These are phyloP conservation scores for Xiphias gladius DNA, from an alignment of 2,113 vertebrate species.

Conservation along the genomic window DNA sequence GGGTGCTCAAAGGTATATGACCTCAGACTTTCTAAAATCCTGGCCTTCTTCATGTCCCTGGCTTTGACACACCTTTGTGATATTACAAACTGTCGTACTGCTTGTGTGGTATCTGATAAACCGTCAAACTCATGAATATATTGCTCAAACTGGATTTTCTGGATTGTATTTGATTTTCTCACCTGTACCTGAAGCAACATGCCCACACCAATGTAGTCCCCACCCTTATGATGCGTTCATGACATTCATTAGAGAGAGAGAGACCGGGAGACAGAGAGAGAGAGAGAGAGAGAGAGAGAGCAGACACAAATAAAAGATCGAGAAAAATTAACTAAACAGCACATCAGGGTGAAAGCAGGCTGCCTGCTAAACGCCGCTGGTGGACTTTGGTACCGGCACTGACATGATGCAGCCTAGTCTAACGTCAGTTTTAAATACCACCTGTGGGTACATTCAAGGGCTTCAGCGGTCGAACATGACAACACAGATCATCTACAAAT, in stretches of 20 bases:
- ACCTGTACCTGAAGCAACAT: slow-evolving; percentile 30
- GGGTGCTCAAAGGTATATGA: too few species aligned
- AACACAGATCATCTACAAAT: background rate
- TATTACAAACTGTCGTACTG: too few species aligned
- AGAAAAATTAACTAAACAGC: too few species aligned
- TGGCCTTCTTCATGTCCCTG: too few species aligned
- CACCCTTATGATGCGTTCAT: slow-evolving; percentile 24
- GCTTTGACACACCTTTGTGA: too few species aligned
- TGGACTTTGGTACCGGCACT: background rate
- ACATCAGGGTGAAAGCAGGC: background rate
- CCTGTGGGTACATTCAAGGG: slow-evolving; percentile 4
- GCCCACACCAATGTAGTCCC: background rate
- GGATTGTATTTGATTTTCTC: slow-evolving; percentile 6
- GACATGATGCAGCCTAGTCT: background rate
- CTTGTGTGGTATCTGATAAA: too few species aligned
- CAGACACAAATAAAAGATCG: too few species aligned
- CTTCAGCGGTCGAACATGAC: background rate
- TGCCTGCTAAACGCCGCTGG: background rate
- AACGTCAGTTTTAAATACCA: slow-evolving; percentile 3
- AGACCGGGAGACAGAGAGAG: too few species aligned
- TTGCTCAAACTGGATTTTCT: background rate
- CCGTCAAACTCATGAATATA: too few species aligned
- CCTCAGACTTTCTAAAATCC: too few species aligned
- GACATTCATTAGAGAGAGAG: too few species aligned
- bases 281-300: too few species aligned